Evolutionary conservation across 2,113 vertebrate species (phyloP), one percentile per base, ranked within the genome.

Genomic region (Morone saxatilis): DNA sequence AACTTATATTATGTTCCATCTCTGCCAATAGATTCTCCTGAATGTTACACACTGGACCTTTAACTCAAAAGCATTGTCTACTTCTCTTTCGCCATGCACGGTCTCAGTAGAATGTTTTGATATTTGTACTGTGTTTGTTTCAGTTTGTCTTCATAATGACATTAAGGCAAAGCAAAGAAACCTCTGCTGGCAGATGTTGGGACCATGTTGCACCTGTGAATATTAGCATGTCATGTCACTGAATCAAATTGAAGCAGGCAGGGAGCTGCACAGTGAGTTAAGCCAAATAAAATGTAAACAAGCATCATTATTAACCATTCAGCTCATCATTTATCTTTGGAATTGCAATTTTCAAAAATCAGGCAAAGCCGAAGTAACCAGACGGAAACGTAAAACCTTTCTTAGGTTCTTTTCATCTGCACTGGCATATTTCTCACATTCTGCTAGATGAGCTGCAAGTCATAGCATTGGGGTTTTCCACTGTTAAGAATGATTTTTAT

Each of bases 181-280:
- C 22, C 17, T 73, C 66, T 51, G 41, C 59, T 40, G 63, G 63
- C 70, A 31, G 48, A 62, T 17, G 72, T 48, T n/a, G 19, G 19
- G 51, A 45, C 40, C 31, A 70, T 80, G 76, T 78, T 25, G 45
- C 69, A 87, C 67, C 68, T 83, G 72, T 74, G 56, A 76, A 67
- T 43, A 81, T 86, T 80, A 82, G 60, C 73, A 76, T 71, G 71
- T 40, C 41, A 14, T 74, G 77, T 67, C 76, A 74, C 71, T 61
- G 75, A 71, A 10, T 71, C 69, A 77, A 84, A 63, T 22, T 76
- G 60, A 71, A 66, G 11, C 45, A 51, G 62, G 41, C 81, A 78
- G 50, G 75, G 48, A 53, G 45, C 22, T 25, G 20, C 59, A 62
- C 71, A 68, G 45, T 1, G 40, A 43, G 59, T 71, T 51, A 36